Percentiles rank a stretch among this genome's conserved stretches.
Evolutionary conservation across 2,113 vertebrate genomes (phyloP).

Genomic region (Eleginops maclovinus): DNA sequence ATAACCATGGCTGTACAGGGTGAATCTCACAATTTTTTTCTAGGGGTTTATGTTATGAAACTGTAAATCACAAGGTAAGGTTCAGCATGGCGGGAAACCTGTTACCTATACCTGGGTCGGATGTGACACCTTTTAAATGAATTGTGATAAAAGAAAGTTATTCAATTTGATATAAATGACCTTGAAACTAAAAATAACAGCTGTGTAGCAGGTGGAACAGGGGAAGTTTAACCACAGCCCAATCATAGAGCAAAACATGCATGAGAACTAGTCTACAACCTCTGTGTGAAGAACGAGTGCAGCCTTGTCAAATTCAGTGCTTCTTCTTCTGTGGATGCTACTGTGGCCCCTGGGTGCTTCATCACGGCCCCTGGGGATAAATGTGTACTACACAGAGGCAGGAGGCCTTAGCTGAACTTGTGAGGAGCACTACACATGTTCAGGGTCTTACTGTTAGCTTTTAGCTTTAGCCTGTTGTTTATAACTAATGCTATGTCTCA

Average conservation of each 20-base stretch:
- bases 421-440: not conserved
- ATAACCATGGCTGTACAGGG: no score
- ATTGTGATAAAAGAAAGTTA: not conserved
- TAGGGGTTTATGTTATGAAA: no score
- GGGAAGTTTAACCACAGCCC: not conserved
- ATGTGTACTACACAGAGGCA: conserved; percentile 59
- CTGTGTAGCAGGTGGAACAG: not conserved
- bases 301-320: conserved; percentile 75
- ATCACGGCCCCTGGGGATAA: conserved; percentile 50
- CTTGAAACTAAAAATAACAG: not conserved
- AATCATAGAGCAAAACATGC: not conserved
- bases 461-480: not conserved
- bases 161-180: not conserved
- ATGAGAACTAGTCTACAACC: not conserved
- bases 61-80: no score
- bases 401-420: not conserved
- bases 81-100: not conserved
- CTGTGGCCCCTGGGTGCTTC: conserved; percentile 53
- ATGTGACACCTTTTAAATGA: not conserved
- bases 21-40: no score
- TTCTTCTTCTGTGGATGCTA: conserved; percentile 53
- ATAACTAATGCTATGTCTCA: not conserved
- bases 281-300: not conserved
- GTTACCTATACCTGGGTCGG: not conserved
- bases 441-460: not conserved